phyloP scores from a whole-genome alignment of 1,140 invertebrate species.

The Pararge aegeria region DNA sequence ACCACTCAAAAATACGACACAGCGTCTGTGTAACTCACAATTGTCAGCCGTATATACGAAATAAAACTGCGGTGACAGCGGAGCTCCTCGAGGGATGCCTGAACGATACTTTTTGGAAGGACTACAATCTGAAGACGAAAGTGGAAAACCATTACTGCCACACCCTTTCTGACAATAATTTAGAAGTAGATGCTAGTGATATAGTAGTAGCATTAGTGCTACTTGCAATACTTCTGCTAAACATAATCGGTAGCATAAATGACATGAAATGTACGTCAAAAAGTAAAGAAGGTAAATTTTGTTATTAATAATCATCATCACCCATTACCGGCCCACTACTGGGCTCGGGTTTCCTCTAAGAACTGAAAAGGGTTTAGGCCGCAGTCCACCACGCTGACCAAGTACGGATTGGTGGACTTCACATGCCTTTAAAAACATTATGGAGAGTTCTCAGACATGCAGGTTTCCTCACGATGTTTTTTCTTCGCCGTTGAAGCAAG shows the following conservation, averaged over 20 bases:
- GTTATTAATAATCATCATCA: neutral
- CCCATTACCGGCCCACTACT: too few species aligned
- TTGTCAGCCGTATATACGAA: slow-evolving; percentile 36
- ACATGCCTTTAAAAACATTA: too few species aligned
- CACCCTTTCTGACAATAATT: slow-evolving; percentile 20
- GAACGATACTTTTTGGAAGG: slow-evolving; percentile 22
- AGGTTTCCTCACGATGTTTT: too few species aligned
- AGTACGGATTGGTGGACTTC: too few species aligned
- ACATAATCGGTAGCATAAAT: slow-evolving; percentile 36
- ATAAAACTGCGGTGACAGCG: slow-evolving; percentile 22
- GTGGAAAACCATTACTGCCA: slow-evolving; percentile 28
- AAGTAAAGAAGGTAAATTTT: slow-evolving; percentile 12
- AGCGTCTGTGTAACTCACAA: slow-evolving; percentile 44
- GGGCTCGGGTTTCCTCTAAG: too few species aligned
- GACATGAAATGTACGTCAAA: slow-evolving; percentile 27
- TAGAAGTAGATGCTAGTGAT: slow-evolving; percentile 29
- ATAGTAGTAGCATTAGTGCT: slow-evolving; percentile 29
- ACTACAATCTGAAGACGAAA: slow-evolving; percentile 30
- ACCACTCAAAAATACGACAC: slow-evolving; percentile 41
- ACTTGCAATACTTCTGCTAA: slow-evolving; percentile 30
- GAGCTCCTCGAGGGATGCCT: slow-evolving; percentile 27
- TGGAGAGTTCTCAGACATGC: too few species aligned
- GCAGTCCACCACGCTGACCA: too few species aligned
- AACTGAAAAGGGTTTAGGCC: too few species aligned
- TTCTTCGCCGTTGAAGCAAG: too few species aligned